A percentile compares a stretch with the other conserved stretches of the same genome.
Conservation (phyloP, 2,113 vertebrate genomes). For the Oryzias celebensis region DNA sequence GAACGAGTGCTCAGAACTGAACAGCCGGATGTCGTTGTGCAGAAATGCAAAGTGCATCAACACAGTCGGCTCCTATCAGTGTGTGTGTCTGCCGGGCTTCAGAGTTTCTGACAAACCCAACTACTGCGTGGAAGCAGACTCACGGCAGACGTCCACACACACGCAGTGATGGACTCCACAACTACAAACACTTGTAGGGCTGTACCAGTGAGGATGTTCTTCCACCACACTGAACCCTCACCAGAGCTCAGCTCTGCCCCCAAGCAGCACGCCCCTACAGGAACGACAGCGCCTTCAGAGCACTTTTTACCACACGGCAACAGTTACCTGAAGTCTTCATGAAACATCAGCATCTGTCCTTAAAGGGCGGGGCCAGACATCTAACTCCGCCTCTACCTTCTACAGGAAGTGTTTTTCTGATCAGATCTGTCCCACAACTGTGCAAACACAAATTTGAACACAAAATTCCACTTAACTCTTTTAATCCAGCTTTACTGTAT, state of each 20-base stretch:
- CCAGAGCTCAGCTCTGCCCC: not conserved
- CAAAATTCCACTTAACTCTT: not conserved
- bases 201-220: constrained; percentile 48
- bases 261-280: not conserved
- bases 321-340: not conserved
- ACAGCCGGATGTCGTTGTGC: constrained; percentile 94
- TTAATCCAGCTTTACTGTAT: not conserved
- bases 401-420: not conserved
- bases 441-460: not conserved
- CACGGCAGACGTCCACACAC: constrained; percentile 45
- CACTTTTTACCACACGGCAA: not conserved
- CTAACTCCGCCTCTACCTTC: not conserved
- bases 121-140: constrained; percentile 83
- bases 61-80: constrained; percentile 92
- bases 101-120: constrained; percentile 86
- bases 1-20: constrained; percentile 94
- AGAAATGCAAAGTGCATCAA: constrained; percentile 97
- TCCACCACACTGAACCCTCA: not conserved
- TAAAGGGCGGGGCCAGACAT: not conserved
- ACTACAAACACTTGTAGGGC: constrained; percentile 46
- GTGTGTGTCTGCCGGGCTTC: constrained; percentile 91
- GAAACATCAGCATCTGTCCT: not conserved
- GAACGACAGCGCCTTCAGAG: not conserved
- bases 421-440: not conserved
- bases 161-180: constrained; percentile 76